These are phyloP conservation scores for Parus major DNA, from an alignment of 2,113 vertebrate genomes.

Conservation along the genomic window DNA sequence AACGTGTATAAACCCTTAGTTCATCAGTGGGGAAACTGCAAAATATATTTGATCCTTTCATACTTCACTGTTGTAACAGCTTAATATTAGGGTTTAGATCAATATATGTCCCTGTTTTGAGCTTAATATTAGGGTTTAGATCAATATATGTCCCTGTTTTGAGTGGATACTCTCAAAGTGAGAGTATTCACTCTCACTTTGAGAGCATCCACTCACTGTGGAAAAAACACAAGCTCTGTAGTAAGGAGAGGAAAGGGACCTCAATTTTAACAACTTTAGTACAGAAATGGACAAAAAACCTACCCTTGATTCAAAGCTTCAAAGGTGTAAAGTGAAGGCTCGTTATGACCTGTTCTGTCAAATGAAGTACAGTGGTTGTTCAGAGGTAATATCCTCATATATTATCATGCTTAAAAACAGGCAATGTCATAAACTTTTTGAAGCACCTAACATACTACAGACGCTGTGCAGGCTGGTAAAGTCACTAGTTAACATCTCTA, in stretches of 20 bases:
- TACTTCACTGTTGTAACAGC: neutral
- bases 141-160: neutral
- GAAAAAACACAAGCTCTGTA: neutral
- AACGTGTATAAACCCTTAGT: neutral
- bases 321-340: conserved; percentile 12
- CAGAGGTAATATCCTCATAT: conserved; percentile 29
- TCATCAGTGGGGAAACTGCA: neutral
- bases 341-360: conserved; percentile 30
- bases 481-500: conserved; percentile 17
- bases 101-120: neutral
- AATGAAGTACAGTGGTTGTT: conserved; percentile 23
- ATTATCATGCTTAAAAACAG: conserved; percentile 37
- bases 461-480: neutral
- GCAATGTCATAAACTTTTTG: conserved; percentile 35
- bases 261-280: neutral
- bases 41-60: neutral
- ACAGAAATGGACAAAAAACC: conserved; percentile 3
- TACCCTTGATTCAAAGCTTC: conserved; percentile 36
- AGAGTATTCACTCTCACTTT: neutral
- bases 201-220: neutral
- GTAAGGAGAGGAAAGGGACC: neutral
- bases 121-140: neutral
- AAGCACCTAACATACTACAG: neutral
- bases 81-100: neutral
- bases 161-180: no score